Conservation (phyloP, 2,797 vertebrate genomes). For the Uromys caudimaculatus region DNA sequence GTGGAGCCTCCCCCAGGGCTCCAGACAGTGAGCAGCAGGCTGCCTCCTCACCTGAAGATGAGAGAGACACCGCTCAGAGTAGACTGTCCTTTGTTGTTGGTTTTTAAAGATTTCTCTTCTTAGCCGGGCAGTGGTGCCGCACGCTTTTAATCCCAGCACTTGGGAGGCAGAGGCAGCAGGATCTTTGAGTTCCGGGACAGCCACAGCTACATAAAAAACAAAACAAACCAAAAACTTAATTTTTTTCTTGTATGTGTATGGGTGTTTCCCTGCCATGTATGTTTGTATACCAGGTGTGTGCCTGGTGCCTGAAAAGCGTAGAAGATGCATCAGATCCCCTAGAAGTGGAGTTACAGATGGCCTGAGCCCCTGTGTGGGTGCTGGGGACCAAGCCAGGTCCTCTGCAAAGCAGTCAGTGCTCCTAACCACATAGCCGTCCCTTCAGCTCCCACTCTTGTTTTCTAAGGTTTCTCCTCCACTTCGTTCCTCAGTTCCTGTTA, state of each 20-base stretch:
- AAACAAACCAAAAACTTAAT: neutral
- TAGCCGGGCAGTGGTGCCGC: neutral
- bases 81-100: conserved; percentile 1
- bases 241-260: neutral
- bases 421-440: neutral
- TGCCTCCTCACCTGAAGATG: neutral
- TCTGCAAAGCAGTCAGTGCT: neutral
- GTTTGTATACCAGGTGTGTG: neutral
- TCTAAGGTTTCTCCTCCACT: neutral
- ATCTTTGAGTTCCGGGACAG: neutral
- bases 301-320: neutral
- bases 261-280: neutral
- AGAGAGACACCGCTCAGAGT: conserved; percentile 58
- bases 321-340: neutral
- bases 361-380: neutral
- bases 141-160: neutral
- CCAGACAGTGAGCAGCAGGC: conserved; percentile 63
- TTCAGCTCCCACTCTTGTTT: neutral
- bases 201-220: neutral
- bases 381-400: neutral
- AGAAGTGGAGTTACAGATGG: neutral
- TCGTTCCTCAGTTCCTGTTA: neutral
- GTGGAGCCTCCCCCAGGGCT: conserved; percentile 66
- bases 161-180: neutral
- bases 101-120: neutral